Conservation (phyloP, 2,797 vertebrate species). For the Linurgus olivaceus region DNA sequence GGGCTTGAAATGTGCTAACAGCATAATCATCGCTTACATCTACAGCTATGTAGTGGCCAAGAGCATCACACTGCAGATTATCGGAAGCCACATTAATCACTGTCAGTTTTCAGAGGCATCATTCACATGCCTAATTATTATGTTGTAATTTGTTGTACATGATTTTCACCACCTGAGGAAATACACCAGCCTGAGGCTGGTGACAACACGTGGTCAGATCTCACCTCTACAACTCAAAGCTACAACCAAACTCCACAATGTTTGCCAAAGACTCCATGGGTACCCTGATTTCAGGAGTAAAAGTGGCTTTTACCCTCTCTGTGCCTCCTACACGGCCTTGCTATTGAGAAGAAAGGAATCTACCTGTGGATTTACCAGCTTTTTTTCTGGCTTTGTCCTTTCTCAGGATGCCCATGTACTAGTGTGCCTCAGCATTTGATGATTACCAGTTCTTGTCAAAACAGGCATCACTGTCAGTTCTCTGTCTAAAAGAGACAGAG, state of each 20-base stretch:
- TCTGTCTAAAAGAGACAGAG: background rate
- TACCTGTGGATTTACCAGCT: background rate
- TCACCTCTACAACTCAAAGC: background rate
- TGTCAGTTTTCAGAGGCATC: background rate
- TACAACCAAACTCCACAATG: background rate
- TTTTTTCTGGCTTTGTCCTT: background rate
- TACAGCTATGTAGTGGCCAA: background rate
- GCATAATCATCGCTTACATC: background rate
- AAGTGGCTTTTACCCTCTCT: background rate
- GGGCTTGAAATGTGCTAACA: background rate
- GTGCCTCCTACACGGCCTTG: background rate
- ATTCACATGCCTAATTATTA: background rate
- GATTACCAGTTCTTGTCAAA: background rate
- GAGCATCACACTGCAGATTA: fast-evolving
- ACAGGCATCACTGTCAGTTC: background rate
- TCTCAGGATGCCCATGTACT: background rate
- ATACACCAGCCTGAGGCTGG: background rate
- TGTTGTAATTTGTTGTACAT: background rate
- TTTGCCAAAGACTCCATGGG: background rate
- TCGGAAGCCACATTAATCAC: background rate
- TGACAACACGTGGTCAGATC: background rate
- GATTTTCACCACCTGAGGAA: background rate
- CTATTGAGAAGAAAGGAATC: background rate
- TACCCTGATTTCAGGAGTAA: background rate
- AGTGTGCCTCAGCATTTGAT: background rate